phyloP scores from a whole-genome alignment of 2,113 vertebrate genomes.

The Hemiprocne comata region DNA sequence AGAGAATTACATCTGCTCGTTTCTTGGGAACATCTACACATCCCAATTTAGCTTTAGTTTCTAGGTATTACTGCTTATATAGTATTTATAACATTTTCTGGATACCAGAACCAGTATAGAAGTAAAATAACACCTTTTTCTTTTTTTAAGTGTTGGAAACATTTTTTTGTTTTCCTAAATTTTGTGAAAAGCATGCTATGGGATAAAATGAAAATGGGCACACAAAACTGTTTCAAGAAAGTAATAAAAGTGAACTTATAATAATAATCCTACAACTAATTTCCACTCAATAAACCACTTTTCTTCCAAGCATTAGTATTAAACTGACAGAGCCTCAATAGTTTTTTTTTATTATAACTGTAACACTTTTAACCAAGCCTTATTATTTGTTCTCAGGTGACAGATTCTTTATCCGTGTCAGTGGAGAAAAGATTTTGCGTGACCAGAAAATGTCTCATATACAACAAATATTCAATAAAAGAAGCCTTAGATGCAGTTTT shows the following conservation, averaged over 20 bases:
- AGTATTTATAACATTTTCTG: neutral
- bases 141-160: neutral
- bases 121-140: neutral
- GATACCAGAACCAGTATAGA: neutral
- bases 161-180: neutral
- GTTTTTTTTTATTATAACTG: neutral
- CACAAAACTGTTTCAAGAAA: neutral
- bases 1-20: neutral
- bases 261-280: neutral
- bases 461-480: neutral
- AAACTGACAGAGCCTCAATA: neutral
- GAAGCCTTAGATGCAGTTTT: neutral
- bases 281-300: neutral
- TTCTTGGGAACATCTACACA: neutral
- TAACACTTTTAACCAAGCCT: neutral
- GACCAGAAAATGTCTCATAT: neutral
- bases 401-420: neutral
- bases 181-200: accelerated
- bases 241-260: neutral
- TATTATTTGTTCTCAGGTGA: neutral
- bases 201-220: neutral
- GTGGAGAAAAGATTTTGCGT: neutral
- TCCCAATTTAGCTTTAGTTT: neutral
- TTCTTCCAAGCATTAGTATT: neutral
- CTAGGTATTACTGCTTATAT: neutral